Base-by-base conservation (phyloP, 2,797 vertebrate species). In the Dallia pectoralis region DNA sequence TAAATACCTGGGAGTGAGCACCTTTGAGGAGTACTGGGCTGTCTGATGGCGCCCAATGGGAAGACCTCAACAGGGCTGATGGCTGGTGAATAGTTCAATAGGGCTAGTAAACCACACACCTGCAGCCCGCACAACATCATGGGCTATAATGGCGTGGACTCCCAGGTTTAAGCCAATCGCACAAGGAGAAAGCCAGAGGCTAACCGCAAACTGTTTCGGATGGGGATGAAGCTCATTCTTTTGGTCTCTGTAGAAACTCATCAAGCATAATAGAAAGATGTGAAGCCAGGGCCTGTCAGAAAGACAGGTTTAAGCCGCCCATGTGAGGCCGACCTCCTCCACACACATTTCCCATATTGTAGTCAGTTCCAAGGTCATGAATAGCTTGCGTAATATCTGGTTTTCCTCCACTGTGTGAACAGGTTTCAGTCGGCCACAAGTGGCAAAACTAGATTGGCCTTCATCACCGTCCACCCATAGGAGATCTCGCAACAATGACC, bases 1-100 rank as follows among this genome's bases (percentile, higher is more conserved):
- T 83, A 88, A 89, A 87, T 75, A 84, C 82, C 79, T 84, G 76
- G 77, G 72, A 85, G 84, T 78, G 76, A 77, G 84, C 82, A 74
- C 75, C 51, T 56, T 74, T 48, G 78, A 84, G 83, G 77, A 83
- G 86, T 62, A 74, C 74, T 82, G 81, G 84, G 79, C 86, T 87
- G 83, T 89, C 84, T 76, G 86, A 51, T 70, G 68, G 25, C 72
- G 82, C 76, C 77, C 78, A 74, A 70, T 71, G 75, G 87, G 82
- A 68, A 49, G 63, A 72, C 69, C 79, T 83, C 77, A 70, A 66
- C 64, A 25, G 79, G 73, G 72, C 69, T 73, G 82, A 82, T 81
- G 72, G 77, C 72, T 71, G 69, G 29, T 64, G 79, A 79, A 64
- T 78, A 74, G 78, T 73, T 72, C 68, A 81, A 81, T 71, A 73